Evolutionary conservation across 2,113 vertebrate genomes (phyloP).

Genomic region (Girardinichthys multiradiatus): DNA sequence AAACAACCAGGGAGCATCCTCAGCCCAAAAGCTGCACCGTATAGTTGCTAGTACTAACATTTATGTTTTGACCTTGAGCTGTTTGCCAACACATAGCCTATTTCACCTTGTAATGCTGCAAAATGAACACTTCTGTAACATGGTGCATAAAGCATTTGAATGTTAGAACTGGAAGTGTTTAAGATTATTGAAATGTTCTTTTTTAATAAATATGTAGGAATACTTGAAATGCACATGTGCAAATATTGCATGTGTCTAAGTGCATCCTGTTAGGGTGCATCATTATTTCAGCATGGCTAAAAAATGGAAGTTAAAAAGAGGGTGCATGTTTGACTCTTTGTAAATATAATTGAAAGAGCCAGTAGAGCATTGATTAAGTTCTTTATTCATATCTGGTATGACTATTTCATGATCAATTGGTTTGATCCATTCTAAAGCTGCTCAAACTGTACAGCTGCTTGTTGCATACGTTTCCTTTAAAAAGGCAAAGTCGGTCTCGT

Average conservation of each 20-base stretch:
- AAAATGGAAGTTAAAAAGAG: slow-evolving; percentile 7
- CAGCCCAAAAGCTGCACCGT: neutral
- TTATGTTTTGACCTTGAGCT: slow-evolving; percentile 11
- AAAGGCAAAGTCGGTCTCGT: slow-evolving; percentile 70
- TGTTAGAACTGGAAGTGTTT: neutral
- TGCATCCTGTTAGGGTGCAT: neutral
- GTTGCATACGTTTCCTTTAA: slow-evolving; percentile 48
- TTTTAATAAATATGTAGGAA: too few relatives aligned
- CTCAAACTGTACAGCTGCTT: slow-evolving; percentile 64
- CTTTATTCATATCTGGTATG: slow-evolving; percentile 21
- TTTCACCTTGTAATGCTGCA: slow-evolving; percentile 1
- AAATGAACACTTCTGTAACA: neutral
- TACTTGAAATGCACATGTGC: neutral
- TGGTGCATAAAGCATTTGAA: neutral
- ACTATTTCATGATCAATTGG: slow-evolving; percentile 33
- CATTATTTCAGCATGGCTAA: slow-evolving; percentile 9
- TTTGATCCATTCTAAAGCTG: slow-evolving; percentile 35
- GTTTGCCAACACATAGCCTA: slow-evolving; percentile 1
- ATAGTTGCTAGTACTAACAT: neutral
- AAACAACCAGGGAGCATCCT: slow-evolving; percentile 11
- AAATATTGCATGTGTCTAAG: slow-evolving; percentile 3
- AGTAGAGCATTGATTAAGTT: slow-evolving; percentile 29
- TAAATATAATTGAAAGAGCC: slow-evolving; percentile 10
- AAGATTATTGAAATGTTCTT: neutral
- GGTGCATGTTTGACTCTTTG: slow-evolving; percentile 7